Base-by-base conservation (phyloP, 2,797 vertebrate genomes). In the Leptodactylus fallax region DNA sequence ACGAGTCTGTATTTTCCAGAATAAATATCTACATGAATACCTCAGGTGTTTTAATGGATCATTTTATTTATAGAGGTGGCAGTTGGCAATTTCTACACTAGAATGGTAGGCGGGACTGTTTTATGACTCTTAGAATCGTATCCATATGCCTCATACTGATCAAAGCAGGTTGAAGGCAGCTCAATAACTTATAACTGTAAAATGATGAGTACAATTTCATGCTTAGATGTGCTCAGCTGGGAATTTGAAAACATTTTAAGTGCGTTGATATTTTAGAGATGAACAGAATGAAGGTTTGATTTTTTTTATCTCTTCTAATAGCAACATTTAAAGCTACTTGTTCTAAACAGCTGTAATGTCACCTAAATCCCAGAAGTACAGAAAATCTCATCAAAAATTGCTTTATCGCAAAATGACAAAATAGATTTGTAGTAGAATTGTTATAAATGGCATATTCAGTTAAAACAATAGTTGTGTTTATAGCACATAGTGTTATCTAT, bases 131-230 rank as follows among this genome's bases (percentile, higher is more conserved):
- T 69, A 45, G 67, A 78, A 78, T 83, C 13, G 12, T 49, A 61
- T 79, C 69, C 79, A 87, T 79, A 69, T 79, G 79, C 65, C 45
- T 87, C 23, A 81, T 87, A 77, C n/a, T 87, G 67, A 83, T 69
- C 14, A 79, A 7, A 25, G 81, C 14, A 13, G 25, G 51, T 77
- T 55, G n/a, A 63, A 61, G 85, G 79, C 69, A 65, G 56, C 56
- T 61, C 67, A 81, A 77, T 87, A 21, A 27, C 69, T 67, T 82
- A 23, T 82, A 61, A 67, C 60, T 25, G 21, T 86, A 77, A 63
- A 78, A 74, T n/a, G 25, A 83, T 83, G 25, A 80, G 51, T 27
- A 67, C 72, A 27, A 77, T 83, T 83, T 78, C 14, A 55, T 76
- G 7, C 49, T 56, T 77, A n/a, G 78, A 83, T 78, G 69, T 56